Percentiles rank a stretch among this genome's conserved stretches.
phyloP scores from a whole-genome alignment of 2,113 vertebrate species.

The Podarcis raffonei region DNA sequence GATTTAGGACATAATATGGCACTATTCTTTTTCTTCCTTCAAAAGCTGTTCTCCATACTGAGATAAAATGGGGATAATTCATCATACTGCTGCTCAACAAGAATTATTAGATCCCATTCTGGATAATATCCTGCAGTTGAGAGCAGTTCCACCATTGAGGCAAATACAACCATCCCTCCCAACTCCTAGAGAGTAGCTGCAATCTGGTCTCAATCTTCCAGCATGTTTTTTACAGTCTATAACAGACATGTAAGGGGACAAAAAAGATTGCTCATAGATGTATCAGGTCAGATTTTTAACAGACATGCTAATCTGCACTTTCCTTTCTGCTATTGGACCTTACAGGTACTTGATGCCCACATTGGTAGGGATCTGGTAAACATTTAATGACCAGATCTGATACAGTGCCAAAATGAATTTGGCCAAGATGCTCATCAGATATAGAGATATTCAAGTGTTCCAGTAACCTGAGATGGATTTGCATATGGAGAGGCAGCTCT shows the following conservation, averaged over 20 bases:
- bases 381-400: background rate
- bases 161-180: background rate
- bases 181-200: background rate
- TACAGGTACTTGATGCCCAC: background rate
- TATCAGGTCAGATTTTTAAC: background rate
- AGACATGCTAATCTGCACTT: background rate
- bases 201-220: background rate
- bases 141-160: background rate
- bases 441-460: background rate
- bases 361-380: background rate
- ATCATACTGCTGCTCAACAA: background rate
- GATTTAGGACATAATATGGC: background rate
- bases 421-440: background rate
- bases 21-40: background rate
- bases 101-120: background rate
- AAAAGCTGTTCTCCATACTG: background rate
- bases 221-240: background rate
- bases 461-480: background rate
- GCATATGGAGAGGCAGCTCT: no score
- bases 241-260: background rate
- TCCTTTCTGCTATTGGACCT: background rate
- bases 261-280: background rate
- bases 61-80: conserved; percentile 41
- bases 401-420: background rate
- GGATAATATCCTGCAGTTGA: background rate